phyloP scores from a whole-genome alignment of 2,888 invertebrate species.

The Catocala nupta region DNA sequence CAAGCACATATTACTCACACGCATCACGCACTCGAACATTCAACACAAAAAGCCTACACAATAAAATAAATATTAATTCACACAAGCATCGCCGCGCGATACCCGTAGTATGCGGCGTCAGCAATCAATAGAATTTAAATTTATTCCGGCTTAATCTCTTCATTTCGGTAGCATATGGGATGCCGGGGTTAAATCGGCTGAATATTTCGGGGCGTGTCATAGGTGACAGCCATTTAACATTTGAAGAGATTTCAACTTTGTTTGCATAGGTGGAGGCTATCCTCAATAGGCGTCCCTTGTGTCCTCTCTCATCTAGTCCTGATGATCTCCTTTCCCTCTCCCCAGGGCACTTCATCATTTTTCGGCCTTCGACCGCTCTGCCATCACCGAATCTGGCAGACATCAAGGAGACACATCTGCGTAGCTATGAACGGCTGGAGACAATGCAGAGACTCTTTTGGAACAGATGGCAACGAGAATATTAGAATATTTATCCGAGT shows the following conservation, averaged over 20 bases:
- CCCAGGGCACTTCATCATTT: conserved; percentile 4
- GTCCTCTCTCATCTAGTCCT: neutral
- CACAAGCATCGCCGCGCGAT: too few species aligned
- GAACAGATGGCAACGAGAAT: neutral
- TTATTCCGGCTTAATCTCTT: neutral
- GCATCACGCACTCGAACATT: too few species aligned
- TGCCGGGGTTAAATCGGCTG: conserved; percentile 6
- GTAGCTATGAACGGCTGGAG: neutral
- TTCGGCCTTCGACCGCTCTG: conserved; percentile 2
- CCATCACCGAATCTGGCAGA: neutral
- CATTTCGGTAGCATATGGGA: conserved; percentile 6
- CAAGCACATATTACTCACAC: too few species aligned
- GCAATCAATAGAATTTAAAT: neutral
- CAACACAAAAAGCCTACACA: too few species aligned
- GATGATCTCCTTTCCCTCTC: neutral
- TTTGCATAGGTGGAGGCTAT: too few species aligned
- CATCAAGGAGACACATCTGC: neutral
- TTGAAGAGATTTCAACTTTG: conserved; percentile 12
- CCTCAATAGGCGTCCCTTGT: conserved; percentile 6
- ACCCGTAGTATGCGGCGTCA: neutral
- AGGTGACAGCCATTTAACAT: conserved; percentile 17
- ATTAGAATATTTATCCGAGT: too few species aligned
- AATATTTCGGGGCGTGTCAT: conserved; percentile 6
- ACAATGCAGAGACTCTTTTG: neutral
- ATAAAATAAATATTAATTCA: too few species aligned